Conservation (phyloP, 1,140 invertebrate genomes). For the Drosophila guanche region DNA sequence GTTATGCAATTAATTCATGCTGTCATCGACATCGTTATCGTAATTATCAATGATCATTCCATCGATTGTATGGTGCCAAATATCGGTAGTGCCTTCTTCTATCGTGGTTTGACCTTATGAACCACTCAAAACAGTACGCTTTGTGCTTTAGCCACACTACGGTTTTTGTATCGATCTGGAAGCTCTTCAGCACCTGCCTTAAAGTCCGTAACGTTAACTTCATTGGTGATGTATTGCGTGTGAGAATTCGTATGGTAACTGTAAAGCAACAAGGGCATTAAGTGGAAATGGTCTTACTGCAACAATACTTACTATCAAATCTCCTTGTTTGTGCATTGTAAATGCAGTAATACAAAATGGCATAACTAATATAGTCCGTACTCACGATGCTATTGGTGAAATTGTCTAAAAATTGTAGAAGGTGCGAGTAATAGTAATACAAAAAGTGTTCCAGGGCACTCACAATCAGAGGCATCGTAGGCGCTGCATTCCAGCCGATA, state of each 20-base stretch:
- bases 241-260: conserved; percentile 51
- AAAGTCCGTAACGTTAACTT: too few species aligned
- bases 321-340: neutral
- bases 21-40: conserved; percentile 12
- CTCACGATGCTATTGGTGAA: conserved; percentile 44
- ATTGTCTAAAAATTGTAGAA: neutral
- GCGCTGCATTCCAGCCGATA: conserved; percentile 49
- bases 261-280: neutral
- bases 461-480: conserved; percentile 48
- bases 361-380: conserved; percentile 25
- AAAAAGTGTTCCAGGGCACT: conserved; percentile 26
- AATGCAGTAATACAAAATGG: conserved; percentile 43
- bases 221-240: conserved; percentile 15
- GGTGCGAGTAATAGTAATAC: neutral
- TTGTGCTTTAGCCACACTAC: conserved; percentile 14
- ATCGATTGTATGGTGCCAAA: conserved; percentile 37
- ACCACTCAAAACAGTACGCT: conserved; percentile 66
- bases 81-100: conserved; percentile 6
- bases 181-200: too few species aligned
- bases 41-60: neutral
- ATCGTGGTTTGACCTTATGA: conserved; percentile 36
- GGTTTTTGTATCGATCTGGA: neutral
- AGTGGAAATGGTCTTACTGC: neutral
- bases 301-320: conserved; percentile 31
- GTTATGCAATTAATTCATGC: conserved; percentile 51